Base-by-base conservation (phyloP, 2,888 invertebrate genomes). In the Stegana nigrithorax region DNA sequence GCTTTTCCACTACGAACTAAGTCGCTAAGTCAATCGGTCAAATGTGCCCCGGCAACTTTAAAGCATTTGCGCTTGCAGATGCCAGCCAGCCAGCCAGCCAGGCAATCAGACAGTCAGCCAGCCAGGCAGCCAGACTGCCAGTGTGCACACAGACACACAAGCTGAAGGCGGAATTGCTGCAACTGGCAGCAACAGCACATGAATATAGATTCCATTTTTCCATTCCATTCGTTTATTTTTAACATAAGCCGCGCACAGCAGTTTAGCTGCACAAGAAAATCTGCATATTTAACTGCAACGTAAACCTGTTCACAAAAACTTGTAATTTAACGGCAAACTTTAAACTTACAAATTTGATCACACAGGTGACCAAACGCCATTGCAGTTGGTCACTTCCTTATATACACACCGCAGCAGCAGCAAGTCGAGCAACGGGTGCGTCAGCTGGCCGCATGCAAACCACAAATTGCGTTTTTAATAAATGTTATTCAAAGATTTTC, bases 11-110 rank as follows among this genome's bases (percentile, higher is more conserved):
- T 14, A 8, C 17, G 39, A 21, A 55, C 21, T 55, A 32, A 55
- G 44, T 44, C 70, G 73, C 66, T 79, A 67, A 73, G 75, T 79
- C 79, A 75, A 75, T 75, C 65, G 75, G 75, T 79, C 75, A 75
- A 67, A 39, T 4, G 14, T n/a, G 39, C 6, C n/a, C 55, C 14
- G 32, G 32, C n/a, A n/a, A n/a, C n/a, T n/a, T n/a, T n/a, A n/a
- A n/a, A n/a, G n/a, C n/a, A n/a, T n/a, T n/a, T n/a, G n/a, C n/a
- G n/a, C n/a, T n/a, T n/a, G n/a, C n/a, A n/a, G n/a, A n/a, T 66
- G 67, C 69, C 60, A 62, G 65, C 65, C 61, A 66, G 10, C 21
- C 50, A n/a, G 36, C 10, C 36, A 10, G 36, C 4, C 36, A 36
- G 10, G 29, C 17, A 27, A 59, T 58, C 67, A 53, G 45, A n/a